Evolutionary conservation across 2,888 invertebrate species (phyloP).

Genomic region (Formica aserva): DNA sequence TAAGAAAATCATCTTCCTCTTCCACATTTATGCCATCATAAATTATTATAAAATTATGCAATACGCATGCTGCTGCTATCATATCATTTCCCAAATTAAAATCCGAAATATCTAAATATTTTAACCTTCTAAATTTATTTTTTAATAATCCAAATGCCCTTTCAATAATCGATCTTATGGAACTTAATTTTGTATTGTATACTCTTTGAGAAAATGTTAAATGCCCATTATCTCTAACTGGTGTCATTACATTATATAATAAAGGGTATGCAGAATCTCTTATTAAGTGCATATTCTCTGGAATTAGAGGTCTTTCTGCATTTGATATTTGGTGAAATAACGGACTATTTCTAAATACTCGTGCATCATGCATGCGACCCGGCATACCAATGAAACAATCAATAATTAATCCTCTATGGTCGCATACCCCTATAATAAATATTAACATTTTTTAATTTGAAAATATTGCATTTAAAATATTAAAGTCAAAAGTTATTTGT

Average conservation of each 20-base stretch:
- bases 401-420: neutral
- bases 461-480: too few relatives aligned
- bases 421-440: neutral
- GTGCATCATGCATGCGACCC: constrained; percentile 7
- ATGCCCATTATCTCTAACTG: neutral
- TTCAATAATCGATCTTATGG: constrained; percentile 5
- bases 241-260: neutral
- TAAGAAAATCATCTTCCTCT: too few relatives aligned
- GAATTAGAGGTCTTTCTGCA: neutral
- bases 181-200: neutral
- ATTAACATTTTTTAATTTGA: neutral
- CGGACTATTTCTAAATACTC: neutral
- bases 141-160: neutral
- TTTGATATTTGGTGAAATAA: neutral
- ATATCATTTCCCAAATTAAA: neutral
- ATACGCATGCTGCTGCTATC: neutral
- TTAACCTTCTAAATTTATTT: neutral
- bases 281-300: neutral
- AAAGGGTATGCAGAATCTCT: neutral
- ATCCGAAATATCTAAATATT: constrained; percentile 3
- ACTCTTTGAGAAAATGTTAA: neutral
- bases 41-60: constrained; percentile 8
- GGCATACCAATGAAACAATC: neutral
- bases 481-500: too few relatives aligned
- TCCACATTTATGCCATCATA: neutral